Evolutionary conservation across 2,888 invertebrate genomes (phyloP).

Genomic region (Euproctis similis): DNA sequence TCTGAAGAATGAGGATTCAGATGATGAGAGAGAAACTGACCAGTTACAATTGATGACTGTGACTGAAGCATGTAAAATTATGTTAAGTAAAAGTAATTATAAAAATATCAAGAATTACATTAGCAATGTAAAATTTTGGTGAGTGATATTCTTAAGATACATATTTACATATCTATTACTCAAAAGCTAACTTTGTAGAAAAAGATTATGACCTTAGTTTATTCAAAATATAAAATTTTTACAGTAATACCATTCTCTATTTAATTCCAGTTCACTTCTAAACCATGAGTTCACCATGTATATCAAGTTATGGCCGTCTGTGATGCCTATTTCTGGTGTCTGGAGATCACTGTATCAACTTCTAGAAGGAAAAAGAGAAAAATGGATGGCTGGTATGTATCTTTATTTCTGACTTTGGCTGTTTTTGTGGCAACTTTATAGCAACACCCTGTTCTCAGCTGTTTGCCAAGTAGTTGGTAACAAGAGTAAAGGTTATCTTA

Average conservation of each 20-base stretch:
- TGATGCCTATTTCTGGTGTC: slow-evolving; percentile 48
- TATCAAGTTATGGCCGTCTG: slow-evolving; percentile 50
- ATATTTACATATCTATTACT: too few relatives aligned
- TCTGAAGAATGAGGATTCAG: slow-evolving; percentile 26
- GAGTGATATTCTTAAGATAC: slow-evolving; percentile 13
- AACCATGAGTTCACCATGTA: slow-evolving; percentile 53
- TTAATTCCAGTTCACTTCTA: slow-evolving; percentile 38
- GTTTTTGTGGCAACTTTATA: too few relatives aligned
- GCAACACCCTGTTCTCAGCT: too few relatives aligned
- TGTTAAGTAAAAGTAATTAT: too few relatives aligned
- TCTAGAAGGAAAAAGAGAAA: slow-evolving; percentile 13
- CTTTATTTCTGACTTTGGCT: too few relatives aligned
- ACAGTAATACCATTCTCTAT: neutral
- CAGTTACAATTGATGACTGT: slow-evolving; percentile 38
- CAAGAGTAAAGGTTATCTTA: too few relatives aligned
- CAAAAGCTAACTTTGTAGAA: too few relatives aligned
- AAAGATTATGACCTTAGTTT: too few relatives aligned
- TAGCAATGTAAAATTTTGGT: slow-evolving; percentile 44
- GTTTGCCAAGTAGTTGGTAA: too few relatives aligned
- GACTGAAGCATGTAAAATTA: slow-evolving; percentile 33
- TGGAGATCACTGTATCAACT: slow-evolving; percentile 39
- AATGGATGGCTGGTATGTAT: slow-evolving; percentile 33
- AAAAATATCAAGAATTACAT: too few relatives aligned
- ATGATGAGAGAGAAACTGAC: slow-evolving; percentile 21
- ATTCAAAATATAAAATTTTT: too few relatives aligned